phyloP scores from a whole-genome alignment of 2,113 vertebrate genomes.

The Carollia perspicillata region DNA sequence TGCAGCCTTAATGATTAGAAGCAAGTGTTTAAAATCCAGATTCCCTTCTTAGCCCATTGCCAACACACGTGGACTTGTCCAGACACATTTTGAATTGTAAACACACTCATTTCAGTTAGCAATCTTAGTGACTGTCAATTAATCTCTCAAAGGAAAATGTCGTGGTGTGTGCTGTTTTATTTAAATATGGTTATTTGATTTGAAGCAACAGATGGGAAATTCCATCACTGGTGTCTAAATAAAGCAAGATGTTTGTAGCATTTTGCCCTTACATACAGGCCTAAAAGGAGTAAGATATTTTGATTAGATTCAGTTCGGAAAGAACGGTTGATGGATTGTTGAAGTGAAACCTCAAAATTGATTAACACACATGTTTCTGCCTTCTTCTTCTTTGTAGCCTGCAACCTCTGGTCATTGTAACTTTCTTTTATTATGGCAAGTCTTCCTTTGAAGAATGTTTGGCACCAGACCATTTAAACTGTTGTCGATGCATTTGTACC shows the following conservation, averaged over 20 bases:
- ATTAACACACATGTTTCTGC: neutral
- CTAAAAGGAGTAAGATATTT: neutral
- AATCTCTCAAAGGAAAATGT: neutral
- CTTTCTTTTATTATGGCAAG: neutral
- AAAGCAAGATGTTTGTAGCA: neutral
- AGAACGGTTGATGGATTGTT: neutral
- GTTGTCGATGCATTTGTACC: neutral
- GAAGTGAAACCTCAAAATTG: constrained; percentile 15
- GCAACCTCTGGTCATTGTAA: neutral
- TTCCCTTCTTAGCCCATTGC: constrained; percentile 41
- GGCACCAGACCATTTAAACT: neutral
- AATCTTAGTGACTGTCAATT: neutral
- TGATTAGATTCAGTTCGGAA: neutral
- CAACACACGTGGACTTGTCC: constrained; percentile 9
- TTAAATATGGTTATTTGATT: neutral
- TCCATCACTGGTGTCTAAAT: neutral
- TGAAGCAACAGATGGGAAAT: neutral
- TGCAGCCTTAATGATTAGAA: constrained; percentile 55
- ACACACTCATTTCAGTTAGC: constrained; percentile 4
- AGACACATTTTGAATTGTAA: constrained; percentile 5
- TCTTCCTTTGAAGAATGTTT: constrained; percentile 11
- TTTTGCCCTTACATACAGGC: neutral
- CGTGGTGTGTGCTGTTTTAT: neutral
- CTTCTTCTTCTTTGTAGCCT: neutral
- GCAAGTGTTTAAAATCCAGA: constrained; percentile 45